A percentile compares a stretch with the other conserved stretches of the same genome.
phyloP scores from a whole-genome alignment of 64 coral and sea anemone species.

The Dendrophyllia cribrosa region DNA sequence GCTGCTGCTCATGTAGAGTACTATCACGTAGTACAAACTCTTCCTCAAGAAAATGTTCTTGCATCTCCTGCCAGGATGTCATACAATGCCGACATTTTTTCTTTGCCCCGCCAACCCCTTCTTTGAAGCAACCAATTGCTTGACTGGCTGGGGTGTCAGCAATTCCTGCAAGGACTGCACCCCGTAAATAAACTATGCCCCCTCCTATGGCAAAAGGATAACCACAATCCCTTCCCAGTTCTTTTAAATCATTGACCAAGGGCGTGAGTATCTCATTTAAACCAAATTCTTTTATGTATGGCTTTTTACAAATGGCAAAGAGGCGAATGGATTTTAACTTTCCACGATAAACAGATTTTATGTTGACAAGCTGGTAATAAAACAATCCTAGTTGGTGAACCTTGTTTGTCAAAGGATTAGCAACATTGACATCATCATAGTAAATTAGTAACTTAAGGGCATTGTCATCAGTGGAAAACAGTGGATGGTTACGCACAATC shows the following conservation, averaged over 20 bases:
- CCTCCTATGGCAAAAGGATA: neutral
- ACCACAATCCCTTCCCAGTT: neutral
- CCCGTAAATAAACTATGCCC: neutral
- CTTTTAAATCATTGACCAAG: neutral
- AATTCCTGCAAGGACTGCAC: neutral
- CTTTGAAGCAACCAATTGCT: neutral
- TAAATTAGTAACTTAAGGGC: neutral
- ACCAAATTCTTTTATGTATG: neutral
- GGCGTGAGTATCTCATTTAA: neutral
- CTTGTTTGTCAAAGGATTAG: neutral
- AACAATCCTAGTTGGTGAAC: too few species aligned
- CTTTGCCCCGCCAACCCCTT: too few species aligned
- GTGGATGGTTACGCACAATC: neutral
- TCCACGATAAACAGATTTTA: neutral
- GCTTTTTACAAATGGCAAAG: neutral
- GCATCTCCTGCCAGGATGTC: neutral
- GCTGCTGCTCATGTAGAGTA: neutral
- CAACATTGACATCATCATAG: constrained; percentile 3
- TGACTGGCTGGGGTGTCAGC: neutral
- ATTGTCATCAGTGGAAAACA: neutral
- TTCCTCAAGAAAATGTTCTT: too few species aligned
- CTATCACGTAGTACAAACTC: neutral
- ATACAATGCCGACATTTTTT: neutral
- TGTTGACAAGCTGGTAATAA: neutral
- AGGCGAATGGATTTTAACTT: neutral